Evolutionary conservation across 2,888 invertebrate genomes (phyloP).

Genomic region (Drosophila meridiana): DNA sequence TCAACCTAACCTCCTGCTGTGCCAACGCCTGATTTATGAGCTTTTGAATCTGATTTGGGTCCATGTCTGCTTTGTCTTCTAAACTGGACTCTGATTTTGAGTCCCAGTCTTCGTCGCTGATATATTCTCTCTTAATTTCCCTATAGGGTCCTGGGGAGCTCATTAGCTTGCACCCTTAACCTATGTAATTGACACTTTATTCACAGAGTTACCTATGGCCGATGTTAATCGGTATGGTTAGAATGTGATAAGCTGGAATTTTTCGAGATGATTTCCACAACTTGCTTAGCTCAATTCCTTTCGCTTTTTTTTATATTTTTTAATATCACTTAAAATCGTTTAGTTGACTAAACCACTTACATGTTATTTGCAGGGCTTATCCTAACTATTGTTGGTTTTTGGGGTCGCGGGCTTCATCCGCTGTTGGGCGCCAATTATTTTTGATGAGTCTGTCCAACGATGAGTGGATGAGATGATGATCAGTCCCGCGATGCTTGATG

Average conservation of each 20-base stretch:
- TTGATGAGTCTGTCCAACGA: too few relatives aligned
- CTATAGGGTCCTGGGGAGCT: conserved; percentile 2
- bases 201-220: not conserved
- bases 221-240: conserved; percentile 3
- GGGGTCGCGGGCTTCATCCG: not conserved
- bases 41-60: not conserved
- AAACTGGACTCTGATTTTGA: not conserved
- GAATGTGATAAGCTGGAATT: not conserved
- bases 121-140: not conserved
- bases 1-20: not conserved
- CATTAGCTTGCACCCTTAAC: conserved; percentile 5
- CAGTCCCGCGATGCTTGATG: too few relatives aligned
- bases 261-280: not conserved
- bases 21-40: conserved; percentile 1
- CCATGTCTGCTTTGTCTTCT: not conserved
- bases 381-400: not conserved
- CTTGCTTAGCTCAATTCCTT: conserved; percentile 5
- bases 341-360: conserved; percentile 1
- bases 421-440: not conserved
- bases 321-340: not conserved
- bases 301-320: not conserved
- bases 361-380: conserved; percentile 4
- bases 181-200: conserved; percentile 1
- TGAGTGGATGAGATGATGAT: too few relatives aligned
- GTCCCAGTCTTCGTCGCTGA: conserved; percentile 2